A percentile compares a stretch with the other conserved stretches of the same genome.
Evolutionary conservation across 2,888 invertebrate genomes (phyloP).

Genomic region (Drosophila anceps): DNA sequence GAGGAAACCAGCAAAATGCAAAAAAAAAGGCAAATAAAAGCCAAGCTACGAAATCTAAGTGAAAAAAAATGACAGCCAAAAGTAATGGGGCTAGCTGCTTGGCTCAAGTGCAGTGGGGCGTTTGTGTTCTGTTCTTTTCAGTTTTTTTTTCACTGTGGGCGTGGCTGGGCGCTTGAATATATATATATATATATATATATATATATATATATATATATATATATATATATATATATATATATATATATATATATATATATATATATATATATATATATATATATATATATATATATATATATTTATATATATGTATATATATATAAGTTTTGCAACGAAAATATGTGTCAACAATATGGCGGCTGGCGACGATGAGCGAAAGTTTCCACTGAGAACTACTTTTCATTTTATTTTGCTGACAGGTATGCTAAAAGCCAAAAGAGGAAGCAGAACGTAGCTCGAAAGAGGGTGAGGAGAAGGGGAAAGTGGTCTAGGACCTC

Average conservation of each 20-base stretch:
- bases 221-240: no score
- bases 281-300: no score
- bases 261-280: no score
- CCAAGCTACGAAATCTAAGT: slow-evolving; percentile 48
- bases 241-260: no score
- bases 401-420: slow-evolving; percentile 79
- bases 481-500: background rate
- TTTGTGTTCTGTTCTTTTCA: background rate
- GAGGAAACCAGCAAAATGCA: slow-evolving; percentile 34
- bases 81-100: slow-evolving; percentile 56
- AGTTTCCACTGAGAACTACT: slow-evolving; percentile 78
- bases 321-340: slow-evolving; percentile 59
- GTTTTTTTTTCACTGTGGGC: slow-evolving; percentile 36
- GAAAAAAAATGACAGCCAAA: slow-evolving; percentile 64
- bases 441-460: slow-evolving; percentile 27
- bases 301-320: no score
- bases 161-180: slow-evolving; percentile 52
- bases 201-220: no score
- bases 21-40: slow-evolving; percentile 46
- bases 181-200: no score
- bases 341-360: slow-evolving; percentile 81
- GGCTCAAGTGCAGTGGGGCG: slow-evolving; percentile 63
- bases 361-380: slow-evolving; percentile 70
- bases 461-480: background rate
- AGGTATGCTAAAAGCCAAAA: slow-evolving; percentile 80